phyloP scores from a whole-genome alignment of 2,888 invertebrate species.

The Macrosiphum euphorbiae region DNA sequence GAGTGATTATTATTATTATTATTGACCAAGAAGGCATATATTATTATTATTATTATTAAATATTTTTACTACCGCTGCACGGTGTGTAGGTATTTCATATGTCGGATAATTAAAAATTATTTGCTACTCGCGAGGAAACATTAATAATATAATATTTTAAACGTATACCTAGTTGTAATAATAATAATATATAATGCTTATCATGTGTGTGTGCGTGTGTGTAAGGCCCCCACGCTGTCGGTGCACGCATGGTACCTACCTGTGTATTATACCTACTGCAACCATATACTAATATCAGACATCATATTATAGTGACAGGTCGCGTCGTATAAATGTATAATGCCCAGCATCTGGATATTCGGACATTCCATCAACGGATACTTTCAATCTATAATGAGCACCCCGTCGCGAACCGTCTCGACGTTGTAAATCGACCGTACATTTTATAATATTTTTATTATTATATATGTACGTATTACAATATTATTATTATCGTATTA shows the following conservation, averaged over 20 bases:
- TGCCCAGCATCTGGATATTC: slow-evolving; percentile 15
- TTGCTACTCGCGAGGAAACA: slow-evolving; percentile 24
- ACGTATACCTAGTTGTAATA: neutral
- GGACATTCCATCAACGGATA: slow-evolving; percentile 50
- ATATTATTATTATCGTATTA: neutral
- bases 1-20: slow-evolving; percentile 10
- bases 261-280: neutral
- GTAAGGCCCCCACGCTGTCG: slow-evolving; percentile 38
- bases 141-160: slow-evolving; percentile 18
- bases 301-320: slow-evolving; percentile 45
- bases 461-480: neutral
- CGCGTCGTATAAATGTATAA: neutral
- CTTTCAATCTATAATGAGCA: slow-evolving; percentile 53
- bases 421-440: slow-evolving; percentile 26
- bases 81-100: neutral
- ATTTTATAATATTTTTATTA: neutral
- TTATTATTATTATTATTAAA: neutral
- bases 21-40: neutral
- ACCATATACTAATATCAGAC: neutral
- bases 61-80: neutral
- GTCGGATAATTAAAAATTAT: slow-evolving; percentile 41
- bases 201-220: neutral
- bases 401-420: slow-evolving; percentile 48
- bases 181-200: neutral
- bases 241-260: too few species aligned